Conservation (phyloP, 2,113 vertebrate genomes). For the Alces alces region DNA sequence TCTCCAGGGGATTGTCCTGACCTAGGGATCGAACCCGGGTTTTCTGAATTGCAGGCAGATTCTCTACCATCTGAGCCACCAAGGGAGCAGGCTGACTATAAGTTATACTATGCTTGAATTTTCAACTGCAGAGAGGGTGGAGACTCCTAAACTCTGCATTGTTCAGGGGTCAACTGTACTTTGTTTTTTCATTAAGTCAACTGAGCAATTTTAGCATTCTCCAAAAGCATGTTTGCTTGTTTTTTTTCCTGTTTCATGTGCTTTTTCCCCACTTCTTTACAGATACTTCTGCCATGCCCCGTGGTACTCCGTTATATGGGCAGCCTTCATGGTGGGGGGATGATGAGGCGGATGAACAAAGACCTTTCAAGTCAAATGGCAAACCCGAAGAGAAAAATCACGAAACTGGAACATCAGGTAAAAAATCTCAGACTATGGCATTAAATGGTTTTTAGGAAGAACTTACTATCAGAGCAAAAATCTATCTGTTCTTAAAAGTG, state of each 20-base stretch:
- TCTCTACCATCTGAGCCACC: neutral
- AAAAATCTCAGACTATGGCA: neutral
- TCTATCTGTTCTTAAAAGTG: neutral
- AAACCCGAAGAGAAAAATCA: slow-evolving; percentile 87
- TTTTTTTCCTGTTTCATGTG: slow-evolving; percentile 5
- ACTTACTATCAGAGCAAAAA: neutral
- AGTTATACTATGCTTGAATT: neutral
- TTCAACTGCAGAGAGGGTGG: neutral
- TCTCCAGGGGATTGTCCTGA: neutral
- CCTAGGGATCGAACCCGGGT: neutral
- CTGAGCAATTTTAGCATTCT: slow-evolving; percentile 30
- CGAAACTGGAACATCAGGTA: slow-evolving; percentile 86
- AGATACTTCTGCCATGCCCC: slow-evolving; percentile 90
- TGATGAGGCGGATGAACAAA: slow-evolving; percentile 92
- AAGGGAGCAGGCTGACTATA: neutral
- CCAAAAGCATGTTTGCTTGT: neutral
- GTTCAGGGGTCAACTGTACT: neutral
- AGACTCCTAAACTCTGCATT: neutral
- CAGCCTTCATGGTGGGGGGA: slow-evolving; percentile 99
- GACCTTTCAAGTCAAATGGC: slow-evolving; percentile 88
- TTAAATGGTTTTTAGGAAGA: neutral
- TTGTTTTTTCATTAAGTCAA: slow-evolving; percentile 63
- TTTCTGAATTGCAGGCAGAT: neutral
- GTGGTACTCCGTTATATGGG: slow-evolving; percentile 95
- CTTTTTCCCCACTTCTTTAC: slow-evolving; percentile 32